phyloP scores from a whole-genome alignment of 2,797 vertebrate species.

The Rhinophrynus dorsalis region DNA sequence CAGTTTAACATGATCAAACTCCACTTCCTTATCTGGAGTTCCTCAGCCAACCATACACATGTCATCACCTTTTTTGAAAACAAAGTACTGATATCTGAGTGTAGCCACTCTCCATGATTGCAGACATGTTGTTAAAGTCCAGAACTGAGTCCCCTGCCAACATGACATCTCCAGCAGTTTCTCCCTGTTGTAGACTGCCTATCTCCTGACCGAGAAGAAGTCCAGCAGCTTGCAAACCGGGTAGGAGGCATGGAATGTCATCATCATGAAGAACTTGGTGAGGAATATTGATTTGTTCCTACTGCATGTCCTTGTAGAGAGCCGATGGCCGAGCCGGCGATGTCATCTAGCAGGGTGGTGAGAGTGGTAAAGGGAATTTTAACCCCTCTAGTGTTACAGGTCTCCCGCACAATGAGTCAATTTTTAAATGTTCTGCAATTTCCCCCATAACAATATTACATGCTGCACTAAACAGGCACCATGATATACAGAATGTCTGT shows the following conservation, averaged over 20 bases:
- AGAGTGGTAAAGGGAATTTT: too few species aligned
- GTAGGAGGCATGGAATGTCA: conserved; percentile 97
- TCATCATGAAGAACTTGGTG: conserved; percentile 99
- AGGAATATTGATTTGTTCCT: conserved; percentile 96
- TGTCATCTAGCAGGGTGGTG: conserved; percentile 95
- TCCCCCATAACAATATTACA: too few species aligned
- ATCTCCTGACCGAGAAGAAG: conserved; percentile 97
- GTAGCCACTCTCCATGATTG: conserved; percentile 98
- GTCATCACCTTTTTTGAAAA: too few species aligned
- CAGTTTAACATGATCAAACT: too few species aligned
- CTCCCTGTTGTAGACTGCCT: conserved; percentile 97
- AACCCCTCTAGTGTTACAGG: too few species aligned
- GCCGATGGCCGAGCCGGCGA: conserved; percentile 96
- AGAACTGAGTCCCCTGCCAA: conserved; percentile 88
- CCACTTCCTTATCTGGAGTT: too few species aligned
- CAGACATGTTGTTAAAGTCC: conserved; percentile 96
- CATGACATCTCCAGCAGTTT: conserved; percentile 99
- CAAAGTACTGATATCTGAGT: conserved; percentile 97
- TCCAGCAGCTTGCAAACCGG: conserved; percentile 97
- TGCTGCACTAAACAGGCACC: too few species aligned
- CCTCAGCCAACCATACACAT: too few species aligned
- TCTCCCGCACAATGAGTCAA: too few species aligned
- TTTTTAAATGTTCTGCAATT: too few species aligned
- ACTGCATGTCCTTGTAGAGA: conserved; percentile 96
- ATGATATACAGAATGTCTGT: too few species aligned